A percentile compares a stretch with the other conserved stretches of the same genome.
Evolutionary conservation across 2,888 invertebrate species (phyloP).

Genomic region (Autographa pulchrina): DNA sequence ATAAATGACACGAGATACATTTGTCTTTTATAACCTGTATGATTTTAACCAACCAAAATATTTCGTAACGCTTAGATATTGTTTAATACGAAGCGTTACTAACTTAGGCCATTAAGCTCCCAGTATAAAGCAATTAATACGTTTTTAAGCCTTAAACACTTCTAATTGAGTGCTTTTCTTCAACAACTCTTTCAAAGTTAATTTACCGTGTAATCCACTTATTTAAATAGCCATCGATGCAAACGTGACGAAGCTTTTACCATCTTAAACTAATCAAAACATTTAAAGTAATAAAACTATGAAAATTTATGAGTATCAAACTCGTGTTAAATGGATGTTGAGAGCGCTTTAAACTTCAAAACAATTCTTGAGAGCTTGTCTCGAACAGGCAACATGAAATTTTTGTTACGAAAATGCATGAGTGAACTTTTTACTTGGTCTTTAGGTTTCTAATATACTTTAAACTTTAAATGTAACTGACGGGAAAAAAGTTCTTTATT

Average conservation of each 20-base stretch:
- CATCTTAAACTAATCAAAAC: conserved; percentile 33
- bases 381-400: conserved; percentile 2
- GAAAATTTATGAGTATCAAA: conserved; percentile 52
- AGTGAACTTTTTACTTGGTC: background rate
- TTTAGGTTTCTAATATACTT: no score
- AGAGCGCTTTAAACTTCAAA: conserved; percentile 59
- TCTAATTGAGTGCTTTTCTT: conserved; percentile 24
- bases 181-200: conserved; percentile 24
- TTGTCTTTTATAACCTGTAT: no score
- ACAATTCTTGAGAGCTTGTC: conserved; percentile 56
- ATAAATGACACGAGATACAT: no score
- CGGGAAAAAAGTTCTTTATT: no score
- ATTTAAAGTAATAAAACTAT: conserved; percentile 40
- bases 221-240: conserved; percentile 9
- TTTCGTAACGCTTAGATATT: background rate
- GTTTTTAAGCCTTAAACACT: conserved; percentile 3
- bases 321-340: conserved; percentile 60
- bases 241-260: conserved; percentile 15
- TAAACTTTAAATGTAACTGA: background rate
- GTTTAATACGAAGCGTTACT: conserved; percentile 11
- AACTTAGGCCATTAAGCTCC: background rate
- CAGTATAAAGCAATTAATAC: conserved; percentile 1
- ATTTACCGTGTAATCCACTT: conserved; percentile 27
- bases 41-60: no score
- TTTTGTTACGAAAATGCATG: conserved; percentile 13